Conservation (phyloP, 2,888 invertebrate species). For the Drosophila subsilvestris region DNA sequence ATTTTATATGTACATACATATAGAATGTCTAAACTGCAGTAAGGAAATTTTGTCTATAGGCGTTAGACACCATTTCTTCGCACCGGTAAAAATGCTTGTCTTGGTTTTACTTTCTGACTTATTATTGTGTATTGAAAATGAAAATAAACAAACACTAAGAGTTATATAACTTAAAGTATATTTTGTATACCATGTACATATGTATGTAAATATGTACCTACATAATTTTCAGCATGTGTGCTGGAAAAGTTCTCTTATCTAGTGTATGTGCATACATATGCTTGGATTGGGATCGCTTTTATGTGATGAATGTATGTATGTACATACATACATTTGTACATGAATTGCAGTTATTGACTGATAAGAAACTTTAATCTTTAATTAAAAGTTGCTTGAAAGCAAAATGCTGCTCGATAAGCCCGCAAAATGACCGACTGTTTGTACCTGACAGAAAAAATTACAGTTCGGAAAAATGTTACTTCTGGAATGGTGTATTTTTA, state of each 20-base stretch:
- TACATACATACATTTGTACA: constrained; percentile 36
- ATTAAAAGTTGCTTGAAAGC: constrained; percentile 68
- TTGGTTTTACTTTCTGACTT: too few relatives aligned
- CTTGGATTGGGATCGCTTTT: neutral
- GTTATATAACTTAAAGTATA: neutral
- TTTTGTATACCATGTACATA: neutral
- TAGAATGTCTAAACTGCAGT: too few relatives aligned
- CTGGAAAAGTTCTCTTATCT: neutral
- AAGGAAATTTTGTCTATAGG: too few relatives aligned
- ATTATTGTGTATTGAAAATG: neutral
- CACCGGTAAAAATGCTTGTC: too few relatives aligned
- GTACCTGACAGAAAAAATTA: constrained; percentile 76
- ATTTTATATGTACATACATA: too few relatives aligned
- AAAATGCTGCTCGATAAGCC: constrained; percentile 71
- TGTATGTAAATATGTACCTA: neutral
- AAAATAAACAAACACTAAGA: neutral
- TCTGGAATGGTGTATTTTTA: constrained; percentile 4
- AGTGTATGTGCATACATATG: neutral
- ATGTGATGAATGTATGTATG: constrained; percentile 12
- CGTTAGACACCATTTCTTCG: too few relatives aligned
- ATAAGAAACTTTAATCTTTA: constrained; percentile 76
- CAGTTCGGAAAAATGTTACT: constrained; percentile 63
- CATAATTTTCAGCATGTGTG: neutral
- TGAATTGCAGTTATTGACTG: constrained; percentile 68
- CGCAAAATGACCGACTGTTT: constrained; percentile 47